Base-by-base conservation (phyloP, 2,888 invertebrate species). In the Sycophila texana region DNA sequence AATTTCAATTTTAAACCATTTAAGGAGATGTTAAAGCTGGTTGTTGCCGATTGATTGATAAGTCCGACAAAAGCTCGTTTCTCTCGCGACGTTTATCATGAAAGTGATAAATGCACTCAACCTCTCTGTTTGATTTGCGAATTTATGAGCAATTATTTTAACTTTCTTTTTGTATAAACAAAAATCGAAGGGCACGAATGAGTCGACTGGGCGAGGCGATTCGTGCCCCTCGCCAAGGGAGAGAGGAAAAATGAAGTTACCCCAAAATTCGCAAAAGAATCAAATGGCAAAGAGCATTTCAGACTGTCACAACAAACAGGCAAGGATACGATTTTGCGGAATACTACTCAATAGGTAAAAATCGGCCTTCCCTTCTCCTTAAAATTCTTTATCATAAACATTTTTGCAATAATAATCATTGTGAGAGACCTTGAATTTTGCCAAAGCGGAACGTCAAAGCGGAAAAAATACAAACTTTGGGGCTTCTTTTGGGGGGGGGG, bases 381-480 rank as follows among this genome's bases (percentile, higher is more conserved):
- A 68, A 81, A 51, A 12, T 49, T 22, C 10, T 58, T 18, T 72
- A 65, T 68, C 7, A 57, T 51, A 53, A 77, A 61, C 55, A 66
- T 73, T n/a, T 68, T 68, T 65, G 16, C 61, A 73, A 76, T 73
- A 53, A 68, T 75, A 74, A 57, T 81, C 22, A 77, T 67, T 77
- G 20, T 79, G 68, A 82, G 73, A 77, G 77, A 80, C 80, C 77
- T 82, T 80, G 79, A 82, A 82, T 75, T 78, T 80, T 76, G 73
- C 65, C 82, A 80, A 82, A 80, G 82, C 82, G 82, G 82, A 82
- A 82, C 82, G 82, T 82, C 82, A 82, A 82, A 82, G 80, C 77
- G 78, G 80, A 82, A 78, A 60, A 66, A 66, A 71, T 77, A 26
- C 78, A 72, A 78, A 82, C 73, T 47, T 73, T 47, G 67, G 53